Conservation (phyloP, 2,113 vertebrate species). For the Tauraco erythrolophus region DNA sequence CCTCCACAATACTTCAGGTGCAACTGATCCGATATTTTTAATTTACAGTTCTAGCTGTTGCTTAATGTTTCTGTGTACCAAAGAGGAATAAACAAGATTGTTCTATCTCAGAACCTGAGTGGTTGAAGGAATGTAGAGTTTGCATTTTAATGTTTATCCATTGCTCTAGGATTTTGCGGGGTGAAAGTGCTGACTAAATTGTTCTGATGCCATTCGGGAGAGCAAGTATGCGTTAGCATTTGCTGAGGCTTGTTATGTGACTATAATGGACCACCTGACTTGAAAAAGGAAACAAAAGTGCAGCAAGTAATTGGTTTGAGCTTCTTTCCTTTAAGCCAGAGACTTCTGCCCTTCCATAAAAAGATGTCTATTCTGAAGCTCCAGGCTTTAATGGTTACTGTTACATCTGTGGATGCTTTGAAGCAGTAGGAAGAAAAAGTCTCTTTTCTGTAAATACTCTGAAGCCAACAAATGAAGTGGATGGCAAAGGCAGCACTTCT, state of each 20-base stretch:
- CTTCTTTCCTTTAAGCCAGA: not conserved
- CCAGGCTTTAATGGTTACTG: not conserved
- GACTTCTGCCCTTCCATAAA: not conserved
- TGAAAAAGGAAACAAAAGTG: not conserved
- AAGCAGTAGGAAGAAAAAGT: not conserved
- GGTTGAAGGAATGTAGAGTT: not conserved
- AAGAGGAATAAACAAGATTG: not conserved
- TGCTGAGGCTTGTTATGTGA: not conserved
- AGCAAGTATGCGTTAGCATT: not conserved
- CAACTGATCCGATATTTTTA: not conserved
- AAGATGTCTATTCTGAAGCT: not conserved
- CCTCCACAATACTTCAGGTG: not conserved
- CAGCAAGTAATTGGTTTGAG: not conserved
- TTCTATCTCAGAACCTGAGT: not conserved
- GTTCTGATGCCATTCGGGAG: not conserved
- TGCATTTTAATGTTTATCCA: not conserved
- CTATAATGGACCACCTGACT: not conserved
- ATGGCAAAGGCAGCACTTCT: not conserved
- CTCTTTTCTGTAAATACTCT: not conserved
- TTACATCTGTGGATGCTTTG: not conserved
- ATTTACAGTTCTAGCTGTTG: not conserved
- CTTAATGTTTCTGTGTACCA: not conserved
- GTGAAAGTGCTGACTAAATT: not conserved
- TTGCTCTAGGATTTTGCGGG: not conserved
- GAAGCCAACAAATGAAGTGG: not conserved